Percentiles rank a stretch among this genome's conserved stretches.
Conservation (phyloP, 2,113 vertebrate species). For the Bubalus kerabau region DNA sequence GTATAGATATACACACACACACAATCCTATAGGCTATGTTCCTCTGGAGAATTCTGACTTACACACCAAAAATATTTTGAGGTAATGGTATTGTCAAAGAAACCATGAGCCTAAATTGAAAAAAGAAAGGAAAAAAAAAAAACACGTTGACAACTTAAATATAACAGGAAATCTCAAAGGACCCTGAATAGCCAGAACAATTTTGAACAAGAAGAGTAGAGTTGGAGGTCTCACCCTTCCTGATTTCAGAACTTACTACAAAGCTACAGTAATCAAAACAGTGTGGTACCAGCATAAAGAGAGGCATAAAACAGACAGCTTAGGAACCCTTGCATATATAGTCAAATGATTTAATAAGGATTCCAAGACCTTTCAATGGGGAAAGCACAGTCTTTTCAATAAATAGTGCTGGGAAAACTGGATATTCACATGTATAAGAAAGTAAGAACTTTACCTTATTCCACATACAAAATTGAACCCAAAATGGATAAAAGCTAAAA, state of each 20-base stretch:
- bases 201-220: not conserved
- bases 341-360: not conserved
- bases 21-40: not conserved
- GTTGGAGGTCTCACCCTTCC: not conserved
- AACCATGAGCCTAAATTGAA: not conserved
- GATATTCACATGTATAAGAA: not conserved
- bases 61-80: not conserved
- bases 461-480: not conserved
- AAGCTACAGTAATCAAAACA: not conserved
- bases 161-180: not conserved
- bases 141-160: not conserved
- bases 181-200: not conserved
- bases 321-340: not conserved
- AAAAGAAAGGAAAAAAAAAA: not conserved
- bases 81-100: not conserved
- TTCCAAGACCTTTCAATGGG: not conserved
- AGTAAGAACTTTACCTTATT: not conserved
- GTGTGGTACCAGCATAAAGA: not conserved
- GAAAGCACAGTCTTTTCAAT: not conserved
- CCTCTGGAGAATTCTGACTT: not conserved
- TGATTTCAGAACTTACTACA: not conserved
- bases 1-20: not conserved
- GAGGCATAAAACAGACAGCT: not conserved
- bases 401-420: not conserved
- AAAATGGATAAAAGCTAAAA: not conserved